Base-by-base conservation (phyloP, 1,140 invertebrate genomes). In the Himalopsyche phryganea region DNA sequence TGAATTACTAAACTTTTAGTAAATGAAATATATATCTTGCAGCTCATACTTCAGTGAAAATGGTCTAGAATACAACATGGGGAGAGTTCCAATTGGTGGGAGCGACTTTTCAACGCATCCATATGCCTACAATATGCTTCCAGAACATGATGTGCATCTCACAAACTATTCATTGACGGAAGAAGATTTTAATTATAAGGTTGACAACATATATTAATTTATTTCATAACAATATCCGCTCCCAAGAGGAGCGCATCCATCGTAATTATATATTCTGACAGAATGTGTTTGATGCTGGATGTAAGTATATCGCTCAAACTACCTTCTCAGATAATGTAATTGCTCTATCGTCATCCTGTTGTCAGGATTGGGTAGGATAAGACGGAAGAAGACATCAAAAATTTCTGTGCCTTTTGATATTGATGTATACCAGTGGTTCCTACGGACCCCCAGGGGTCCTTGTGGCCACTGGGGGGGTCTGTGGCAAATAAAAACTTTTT, bases 41-140 rank as follows among this genome's bases (percentile, higher is more conserved):
- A 83, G 80, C 50, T 74, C 79, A 0, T 85, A 80, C 59, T 85
- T 81, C 61, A 63, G 73, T n/a, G 69, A 78, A 14, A 63, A 70
- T 68, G 89, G 89, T 5, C 73, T 91, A 57, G 84, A 86, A 57
- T 95, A 94, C 69, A 88, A 81, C 52, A 68, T 92, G 49, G 83
- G 85, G 14, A 70, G 91, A 38, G 80, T 90, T 1, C 89, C 92
- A 0, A 92, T 96, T 35, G 92, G 83, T 14, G 90, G 90, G 14
- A 84, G 82, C 63, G 92, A 96, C 72, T 94, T 92, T 69, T 81
- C 81, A 2, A 71, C 77, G 0, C 67, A 69, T 11, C 68, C 79
- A 0, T 82, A 81, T 73, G 73, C 80, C 2, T 81, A 81, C 52
- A 80, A 80, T 58, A 77, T 80, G 44, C 40, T 66, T 0, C 80